These are phyloP conservation scores for Thera britannica DNA, from an alignment of 2,888 invertebrate species.

Conservation along the genomic window DNA sequence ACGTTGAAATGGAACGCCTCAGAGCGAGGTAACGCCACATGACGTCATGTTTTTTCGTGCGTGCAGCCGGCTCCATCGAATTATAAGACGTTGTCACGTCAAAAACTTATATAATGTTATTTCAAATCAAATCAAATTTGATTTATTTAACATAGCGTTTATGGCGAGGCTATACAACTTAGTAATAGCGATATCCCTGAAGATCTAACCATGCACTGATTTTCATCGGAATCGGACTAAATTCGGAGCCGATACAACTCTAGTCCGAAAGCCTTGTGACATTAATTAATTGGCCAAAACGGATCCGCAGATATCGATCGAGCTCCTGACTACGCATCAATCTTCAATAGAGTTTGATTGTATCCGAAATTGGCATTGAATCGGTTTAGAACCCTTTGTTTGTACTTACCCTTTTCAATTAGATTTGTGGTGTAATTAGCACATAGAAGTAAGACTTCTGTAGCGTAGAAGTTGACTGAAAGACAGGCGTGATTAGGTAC, in stretches of 20 bases:
- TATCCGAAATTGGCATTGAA: constrained; percentile 34
- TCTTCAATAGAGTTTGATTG: constrained; percentile 42
- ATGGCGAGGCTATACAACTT: too few species aligned
- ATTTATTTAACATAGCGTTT: too few species aligned
- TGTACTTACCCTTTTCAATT: constrained; percentile 17
- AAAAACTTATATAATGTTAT: too few species aligned
- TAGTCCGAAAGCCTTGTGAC: constrained; percentile 29
- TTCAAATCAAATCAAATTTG: too few species aligned
- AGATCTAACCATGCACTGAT: background rate
- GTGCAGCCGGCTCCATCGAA: too few species aligned
- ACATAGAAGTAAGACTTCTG: background rate
- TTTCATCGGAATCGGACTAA: background rate
- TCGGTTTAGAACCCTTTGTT: constrained; percentile 31
- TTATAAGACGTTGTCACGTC: too few species aligned
- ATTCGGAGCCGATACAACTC: constrained; percentile 8
- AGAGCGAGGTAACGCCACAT: too few species aligned
- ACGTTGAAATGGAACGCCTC: too few species aligned
- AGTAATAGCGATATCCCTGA: too few species aligned
- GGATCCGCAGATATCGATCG: constrained; percentile 35
- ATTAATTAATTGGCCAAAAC: constrained; percentile 44
- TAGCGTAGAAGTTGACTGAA: too few species aligned
- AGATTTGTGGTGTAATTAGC: background rate
- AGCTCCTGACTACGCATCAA: constrained; percentile 40
- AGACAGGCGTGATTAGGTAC: too few species aligned
- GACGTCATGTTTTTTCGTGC: too few species aligned